A percentile compares a stretch with the other conserved stretches of the same genome.
Evolutionary conservation across 2,888 invertebrate species (phyloP).

Genomic region (Dryobota labecula): DNA sequence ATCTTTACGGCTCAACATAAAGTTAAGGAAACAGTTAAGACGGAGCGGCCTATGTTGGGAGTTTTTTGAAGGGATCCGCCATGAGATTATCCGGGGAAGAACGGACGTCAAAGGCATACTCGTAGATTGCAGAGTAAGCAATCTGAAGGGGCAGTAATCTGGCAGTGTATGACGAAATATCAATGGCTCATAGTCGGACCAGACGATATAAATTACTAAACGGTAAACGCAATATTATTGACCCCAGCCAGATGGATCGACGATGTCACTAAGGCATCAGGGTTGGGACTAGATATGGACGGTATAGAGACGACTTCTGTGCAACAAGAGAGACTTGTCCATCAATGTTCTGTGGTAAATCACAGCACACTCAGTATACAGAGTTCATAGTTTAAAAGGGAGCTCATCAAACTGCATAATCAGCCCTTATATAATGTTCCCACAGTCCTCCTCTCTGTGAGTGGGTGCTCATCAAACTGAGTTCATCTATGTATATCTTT

Average conservation of each 20-base stretch:
- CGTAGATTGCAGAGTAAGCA: background rate
- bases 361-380: background rate
- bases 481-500: too few species aligned
- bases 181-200: background rate
- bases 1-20: conserved; percentile 30
- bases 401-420: too few species aligned
- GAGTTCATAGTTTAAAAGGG: background rate
- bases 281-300: background rate
- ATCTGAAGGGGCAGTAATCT: background rate
- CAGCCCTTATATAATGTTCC: too few species aligned
- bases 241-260: background rate
- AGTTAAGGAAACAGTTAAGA: conserved; percentile 33
- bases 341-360: background rate
- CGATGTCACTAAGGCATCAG: background rate
- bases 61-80: background rate
- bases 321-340: background rate
- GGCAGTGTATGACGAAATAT: background rate
- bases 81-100: background rate
- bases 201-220: background rate
- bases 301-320: background rate
- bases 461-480: background rate
- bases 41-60: background rate
- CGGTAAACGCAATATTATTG: background rate
- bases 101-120: background rate
- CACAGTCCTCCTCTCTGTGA: too few species aligned